These are phyloP conservation scores for Caracal caracal DNA, from an alignment of 2,113 vertebrate species.

Conservation along the genomic window DNA sequence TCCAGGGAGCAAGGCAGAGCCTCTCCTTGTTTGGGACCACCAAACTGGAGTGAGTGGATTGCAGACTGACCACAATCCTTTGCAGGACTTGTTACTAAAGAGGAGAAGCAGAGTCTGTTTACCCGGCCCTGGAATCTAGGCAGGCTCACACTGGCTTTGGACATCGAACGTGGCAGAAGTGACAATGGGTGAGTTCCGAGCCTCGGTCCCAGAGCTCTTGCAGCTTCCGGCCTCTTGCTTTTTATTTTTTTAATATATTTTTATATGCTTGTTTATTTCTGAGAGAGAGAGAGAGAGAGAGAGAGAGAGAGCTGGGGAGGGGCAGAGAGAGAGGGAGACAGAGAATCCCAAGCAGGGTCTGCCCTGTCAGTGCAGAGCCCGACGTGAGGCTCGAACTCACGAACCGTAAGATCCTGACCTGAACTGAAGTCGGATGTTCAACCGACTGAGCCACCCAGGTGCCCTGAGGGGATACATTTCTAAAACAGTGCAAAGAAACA, in stretches of 20 bases:
- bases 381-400: too few relatives aligned
- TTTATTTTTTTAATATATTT: background rate
- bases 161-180: background rate
- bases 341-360: too few relatives aligned
- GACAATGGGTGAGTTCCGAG: background rate
- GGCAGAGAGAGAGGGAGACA: background rate
- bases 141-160: background rate
- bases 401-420: too few relatives aligned
- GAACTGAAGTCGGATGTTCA: too few relatives aligned
- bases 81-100: background rate
- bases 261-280: background rate
- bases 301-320: background rate
- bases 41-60: background rate
- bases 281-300: background rate
- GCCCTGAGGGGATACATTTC: too few relatives aligned
- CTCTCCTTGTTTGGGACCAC: background rate
- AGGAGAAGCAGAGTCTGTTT: background rate
- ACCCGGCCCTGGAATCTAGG: background rate
- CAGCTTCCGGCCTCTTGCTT: background rate
- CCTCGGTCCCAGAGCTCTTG: rapidly evolving
- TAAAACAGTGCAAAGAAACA: background rate
- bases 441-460: too few relatives aligned
- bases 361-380: too few relatives aligned
- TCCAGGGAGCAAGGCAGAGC: rapidly evolving
- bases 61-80: background rate